Base-by-base conservation (phyloP, 2,888 invertebrate genomes). In the Cryptocephalus primarius region DNA sequence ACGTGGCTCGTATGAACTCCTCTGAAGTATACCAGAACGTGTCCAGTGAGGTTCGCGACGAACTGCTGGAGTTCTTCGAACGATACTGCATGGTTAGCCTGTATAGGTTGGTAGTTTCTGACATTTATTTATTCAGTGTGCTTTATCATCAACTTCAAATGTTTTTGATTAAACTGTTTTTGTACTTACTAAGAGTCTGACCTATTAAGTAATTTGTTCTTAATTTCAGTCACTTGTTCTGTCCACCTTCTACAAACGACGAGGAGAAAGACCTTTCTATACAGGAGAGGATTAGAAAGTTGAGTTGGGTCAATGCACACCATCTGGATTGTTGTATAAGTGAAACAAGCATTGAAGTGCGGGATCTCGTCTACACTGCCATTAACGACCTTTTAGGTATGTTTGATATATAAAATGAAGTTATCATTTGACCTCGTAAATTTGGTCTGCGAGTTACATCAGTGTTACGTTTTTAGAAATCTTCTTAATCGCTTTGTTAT, bases 241-340 rank as follows among this genome's bases (percentile, higher is more conserved):
- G 93, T 54, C 91, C 94, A 1, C 78, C 79, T 43, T 85, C 86
- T 36, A 91, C 92, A 1, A 83, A 83, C 38, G 96, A 97, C 64
- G 95, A 95, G 72, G 93, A 96, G 55, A 85, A 86, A 60, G 99
- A 99, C 75, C 79, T 96, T 36, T 81, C 81, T 39, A 83, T 97
- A 64, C 96, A 97, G 61, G 88, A 87, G 55, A 83, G 95, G 48
- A 97, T 99, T 60, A 83, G 97, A 42, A 89, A 91, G 65, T 74
- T 99, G 46, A 89, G 91, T 69, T 99, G 99, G 99, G 90, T 99
- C 8, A 91, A 91, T 48, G 87, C 92, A 43, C 83, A 87, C 52
- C 93, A 95, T 70, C 77, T 99, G 47, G 95, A 95, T 62, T 93
- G 95, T 61, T 81, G 85, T 58, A 85, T 99, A 53, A 89, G 93